Evolutionary conservation across 1,140 invertebrate species (phyloP).

Genomic region (Megathymus violae): DNA sequence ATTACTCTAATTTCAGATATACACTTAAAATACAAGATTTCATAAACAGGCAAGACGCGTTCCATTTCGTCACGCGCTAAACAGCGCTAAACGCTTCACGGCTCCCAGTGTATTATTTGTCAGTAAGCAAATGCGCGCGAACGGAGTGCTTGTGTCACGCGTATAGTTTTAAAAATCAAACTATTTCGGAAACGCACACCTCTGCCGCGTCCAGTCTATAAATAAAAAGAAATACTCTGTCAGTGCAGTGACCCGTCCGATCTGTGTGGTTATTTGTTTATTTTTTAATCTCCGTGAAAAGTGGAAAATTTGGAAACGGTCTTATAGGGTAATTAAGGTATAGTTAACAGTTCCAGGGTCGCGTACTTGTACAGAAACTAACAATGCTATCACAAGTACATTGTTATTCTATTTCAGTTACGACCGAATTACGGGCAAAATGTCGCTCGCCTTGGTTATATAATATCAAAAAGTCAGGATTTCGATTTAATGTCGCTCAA

Average conservation of each 20-base stretch:
- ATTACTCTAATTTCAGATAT: too few relatives aligned
- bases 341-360: constrained; percentile 1
- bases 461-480: constrained; percentile 33
- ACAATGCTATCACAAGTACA: constrained; percentile 5
- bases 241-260: constrained; percentile 72
- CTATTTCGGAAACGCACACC: constrained; percentile 50
- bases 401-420: constrained; percentile 30
- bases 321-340: not conserved
- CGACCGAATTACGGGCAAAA: constrained; percentile 29
- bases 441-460: constrained; percentile 31
- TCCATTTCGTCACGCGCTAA: constrained; percentile 32
- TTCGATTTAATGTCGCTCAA: constrained; percentile 23
- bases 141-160: constrained; percentile 48
- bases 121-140: constrained; percentile 51
- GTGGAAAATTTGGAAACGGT: constrained; percentile 39
- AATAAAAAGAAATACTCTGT: constrained; percentile 57
- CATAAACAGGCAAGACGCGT: too few relatives aligned
- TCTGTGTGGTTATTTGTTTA: constrained; percentile 22
- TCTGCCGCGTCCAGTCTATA: constrained; percentile 59
- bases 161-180: constrained; percentile 43
- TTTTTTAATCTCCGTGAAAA: constrained; percentile 34
- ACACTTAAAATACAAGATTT: too few relatives aligned
- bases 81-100: constrained; percentile 23
- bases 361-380: constrained; percentile 1
- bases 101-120: constrained; percentile 32